Conservation (phyloP, 2,888 invertebrate species). For the Disparrhopalites patrizii region DNA sequence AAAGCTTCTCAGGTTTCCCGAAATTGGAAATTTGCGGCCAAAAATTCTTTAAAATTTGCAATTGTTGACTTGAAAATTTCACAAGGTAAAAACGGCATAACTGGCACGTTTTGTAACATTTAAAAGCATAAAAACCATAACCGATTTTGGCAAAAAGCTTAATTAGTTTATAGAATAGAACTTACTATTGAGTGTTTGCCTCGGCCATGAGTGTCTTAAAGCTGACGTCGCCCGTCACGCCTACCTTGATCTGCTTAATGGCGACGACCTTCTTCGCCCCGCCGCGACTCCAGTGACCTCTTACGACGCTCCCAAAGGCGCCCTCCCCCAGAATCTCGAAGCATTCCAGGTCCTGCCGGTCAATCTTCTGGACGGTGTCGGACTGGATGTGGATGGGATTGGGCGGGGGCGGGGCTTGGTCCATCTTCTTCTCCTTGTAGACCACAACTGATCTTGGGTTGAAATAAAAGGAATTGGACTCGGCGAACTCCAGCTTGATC, state of each 20-base stretch:
- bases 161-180: background rate
- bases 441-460: background rate
- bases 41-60: too few species aligned
- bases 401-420: too few species aligned
- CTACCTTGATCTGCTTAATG: slow-evolving; percentile 17
- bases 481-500: slow-evolving; percentile 7
- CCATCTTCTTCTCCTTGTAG: background rate
- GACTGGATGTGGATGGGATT: too few species aligned
- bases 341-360: background rate
- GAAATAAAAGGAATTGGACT: background rate
- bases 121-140: too few species aligned
- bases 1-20: too few species aligned
- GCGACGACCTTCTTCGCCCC: background rate
- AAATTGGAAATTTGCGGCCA: too few species aligned
- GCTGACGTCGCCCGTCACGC: background rate
- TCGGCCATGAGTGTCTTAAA: background rate
- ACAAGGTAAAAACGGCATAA: background rate
- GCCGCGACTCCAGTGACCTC: slow-evolving; percentile 5
- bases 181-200: slow-evolving; percentile 23
- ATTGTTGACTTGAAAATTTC: background rate
- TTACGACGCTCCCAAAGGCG: slow-evolving; percentile 12
- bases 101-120: background rate
- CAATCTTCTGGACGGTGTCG: too few species aligned
- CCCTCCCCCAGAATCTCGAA: slow-evolving; percentile 21
- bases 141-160: too few species aligned